Evolutionary conservation across 1,140 invertebrate species (phyloP).

Genomic region (Caenorhabditis inopinata): DNA sequence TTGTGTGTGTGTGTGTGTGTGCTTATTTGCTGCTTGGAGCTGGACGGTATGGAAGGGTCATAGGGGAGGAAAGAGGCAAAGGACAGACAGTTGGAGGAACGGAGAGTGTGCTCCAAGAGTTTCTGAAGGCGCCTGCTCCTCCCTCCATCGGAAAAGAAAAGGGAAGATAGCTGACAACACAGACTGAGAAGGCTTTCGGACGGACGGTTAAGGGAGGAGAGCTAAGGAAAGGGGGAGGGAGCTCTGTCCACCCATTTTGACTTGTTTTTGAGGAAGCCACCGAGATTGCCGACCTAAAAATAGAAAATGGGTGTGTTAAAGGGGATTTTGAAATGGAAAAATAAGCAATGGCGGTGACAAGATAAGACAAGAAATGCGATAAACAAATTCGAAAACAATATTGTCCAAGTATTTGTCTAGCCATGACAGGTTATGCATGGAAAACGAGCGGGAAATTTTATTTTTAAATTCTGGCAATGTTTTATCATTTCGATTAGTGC

Average conservation of each 20-base stretch:
- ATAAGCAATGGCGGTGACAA: conserved; percentile 6
- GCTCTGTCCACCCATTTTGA: neutral
- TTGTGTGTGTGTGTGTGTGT: conserved; percentile 17
- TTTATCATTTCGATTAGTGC: too few species aligned
- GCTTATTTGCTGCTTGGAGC: conserved; percentile 33
- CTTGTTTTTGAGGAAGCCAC: conserved; percentile 25
- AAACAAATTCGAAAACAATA: neutral
- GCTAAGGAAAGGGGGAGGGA: neutral
- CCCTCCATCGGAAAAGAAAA: neutral
- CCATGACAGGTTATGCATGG: too few species aligned
- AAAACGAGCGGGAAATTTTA: too few species aligned
- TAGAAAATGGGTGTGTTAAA: neutral
- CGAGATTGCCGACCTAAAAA: conserved; percentile 29
- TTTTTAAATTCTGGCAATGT: too few species aligned
- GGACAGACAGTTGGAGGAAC: conserved; percentile 19
- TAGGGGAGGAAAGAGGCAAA: neutral
- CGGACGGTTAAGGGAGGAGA: neutral
- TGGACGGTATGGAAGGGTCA: conserved; percentile 26
- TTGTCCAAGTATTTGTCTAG: conserved; percentile 23
- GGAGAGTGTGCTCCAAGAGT: neutral
- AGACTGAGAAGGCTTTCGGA: neutral
- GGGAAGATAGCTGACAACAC: conserved; percentile 27
- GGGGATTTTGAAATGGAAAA: conserved; percentile 7
- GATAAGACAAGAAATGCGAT: conserved; percentile 6
- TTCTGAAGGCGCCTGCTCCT: conserved; percentile 18